Percentiles rank a stretch among this genome's conserved stretches.
Conservation (phyloP, 2,797 vertebrate genomes). For the Liparis tanakae region DNA sequence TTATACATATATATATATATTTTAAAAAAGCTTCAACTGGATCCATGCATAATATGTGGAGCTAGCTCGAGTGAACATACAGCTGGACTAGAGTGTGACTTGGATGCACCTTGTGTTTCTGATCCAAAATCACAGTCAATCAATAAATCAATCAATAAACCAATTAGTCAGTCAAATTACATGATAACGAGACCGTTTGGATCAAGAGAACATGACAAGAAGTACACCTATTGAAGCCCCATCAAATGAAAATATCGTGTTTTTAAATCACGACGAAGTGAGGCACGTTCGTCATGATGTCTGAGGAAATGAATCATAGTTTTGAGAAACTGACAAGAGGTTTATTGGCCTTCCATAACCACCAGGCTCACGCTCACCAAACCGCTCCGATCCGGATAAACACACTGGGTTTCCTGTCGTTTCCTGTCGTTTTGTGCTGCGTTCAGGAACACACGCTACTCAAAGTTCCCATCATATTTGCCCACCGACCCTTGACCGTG, state of each 20-base stretch:
- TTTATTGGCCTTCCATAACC: background rate
- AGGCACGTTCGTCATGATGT: too few relatives aligned
- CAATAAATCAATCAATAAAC: background rate
- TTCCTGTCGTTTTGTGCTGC: background rate
- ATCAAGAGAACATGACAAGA: constrained; percentile 21
- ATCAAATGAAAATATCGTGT: background rate
- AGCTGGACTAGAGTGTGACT: constrained; percentile 46
- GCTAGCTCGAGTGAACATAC: constrained; percentile 76
- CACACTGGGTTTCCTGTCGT: too few relatives aligned
- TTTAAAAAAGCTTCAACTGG: constrained; percentile 77
- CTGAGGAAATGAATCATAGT: too few relatives aligned
- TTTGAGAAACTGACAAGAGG: too few relatives aligned
- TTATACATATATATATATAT: background rate
- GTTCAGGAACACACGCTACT: constrained; percentile 1
- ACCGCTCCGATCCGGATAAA: too few relatives aligned
- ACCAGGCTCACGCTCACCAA: constrained; percentile 8
- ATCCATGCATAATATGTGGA: constrained; percentile 78
- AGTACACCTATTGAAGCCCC: background rate
- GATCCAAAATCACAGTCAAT: constrained; percentile 32
- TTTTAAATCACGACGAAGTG: too few relatives aligned
- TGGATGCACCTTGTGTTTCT: constrained; percentile 61
- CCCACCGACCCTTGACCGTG: background rate
- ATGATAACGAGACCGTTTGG: constrained; percentile 44
- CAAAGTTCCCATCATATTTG: constrained; percentile 1
- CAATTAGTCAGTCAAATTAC: background rate